These are phyloP conservation scores for Malurus alboscapulatus DNA, from an alignment of 2,113 vertebrate species.

Conservation along the genomic window DNA sequence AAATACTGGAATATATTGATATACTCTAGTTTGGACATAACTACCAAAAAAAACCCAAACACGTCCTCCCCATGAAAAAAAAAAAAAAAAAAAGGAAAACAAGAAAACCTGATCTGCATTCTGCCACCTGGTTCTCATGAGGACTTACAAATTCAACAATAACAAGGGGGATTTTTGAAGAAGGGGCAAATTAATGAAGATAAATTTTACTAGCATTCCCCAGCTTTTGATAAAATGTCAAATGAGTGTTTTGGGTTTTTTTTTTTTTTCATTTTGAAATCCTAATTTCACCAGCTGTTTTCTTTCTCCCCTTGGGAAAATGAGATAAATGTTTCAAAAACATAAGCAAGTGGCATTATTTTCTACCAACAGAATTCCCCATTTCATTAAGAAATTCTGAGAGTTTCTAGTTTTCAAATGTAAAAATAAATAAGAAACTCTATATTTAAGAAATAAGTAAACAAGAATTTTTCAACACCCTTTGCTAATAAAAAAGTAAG, in stretches of 20 bases:
- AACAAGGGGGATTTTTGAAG: neutral
- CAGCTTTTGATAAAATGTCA: conserved; percentile 44
- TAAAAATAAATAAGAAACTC: neutral
- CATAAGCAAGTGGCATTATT: neutral
- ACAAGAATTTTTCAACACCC: neutral
- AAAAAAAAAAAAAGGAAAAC: accelerated
- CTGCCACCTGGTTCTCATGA: neutral
- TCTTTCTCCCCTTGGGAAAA: conserved; percentile 8
- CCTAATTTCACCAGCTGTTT: conserved; percentile 22
- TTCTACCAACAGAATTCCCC: neutral
- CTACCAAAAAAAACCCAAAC: neutral
- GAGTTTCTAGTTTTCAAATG: neutral
- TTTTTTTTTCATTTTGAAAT: conserved; percentile 39
- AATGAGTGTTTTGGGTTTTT: neutral
- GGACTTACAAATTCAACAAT: neutral
- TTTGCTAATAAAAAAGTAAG: neutral
- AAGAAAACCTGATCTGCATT: neutral
- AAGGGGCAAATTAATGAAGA: neutral
- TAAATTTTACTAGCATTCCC: neutral
- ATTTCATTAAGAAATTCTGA: conserved; percentile 2
- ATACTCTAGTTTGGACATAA: neutral
- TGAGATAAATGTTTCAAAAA: neutral
- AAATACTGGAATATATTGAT: conserved; percentile 14
- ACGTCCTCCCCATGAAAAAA: accelerated
- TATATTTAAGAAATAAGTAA: neutral